Percentiles rank a stretch among this genome's conserved stretches.
Evolutionary conservation across 2,113 vertebrate genomes (phyloP).

Genomic region (Gavialis gangeticus): DNA sequence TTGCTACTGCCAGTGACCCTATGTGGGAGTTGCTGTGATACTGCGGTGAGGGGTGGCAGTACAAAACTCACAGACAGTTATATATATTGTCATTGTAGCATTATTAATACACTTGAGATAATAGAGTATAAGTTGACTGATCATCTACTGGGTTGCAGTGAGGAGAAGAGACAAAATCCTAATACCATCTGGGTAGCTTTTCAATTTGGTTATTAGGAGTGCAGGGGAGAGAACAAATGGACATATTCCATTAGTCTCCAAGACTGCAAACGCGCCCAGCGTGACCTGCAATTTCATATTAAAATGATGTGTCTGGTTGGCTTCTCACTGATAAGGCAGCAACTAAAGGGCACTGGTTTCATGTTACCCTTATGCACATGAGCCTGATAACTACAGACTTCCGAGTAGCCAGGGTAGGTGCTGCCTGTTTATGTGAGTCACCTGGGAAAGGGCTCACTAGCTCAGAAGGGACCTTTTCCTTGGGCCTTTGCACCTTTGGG

Average conservation of each 20-base stretch:
- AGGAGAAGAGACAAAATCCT: not conserved
- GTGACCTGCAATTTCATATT: conserved; percentile 36
- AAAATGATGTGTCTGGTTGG: conserved; percentile 33
- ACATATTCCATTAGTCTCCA: not conserved
- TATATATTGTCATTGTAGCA: not conserved
- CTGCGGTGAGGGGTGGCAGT: not conserved
- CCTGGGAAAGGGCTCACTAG: not conserved
- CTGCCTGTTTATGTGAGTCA: not conserved
- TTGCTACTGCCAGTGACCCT: not conserved
- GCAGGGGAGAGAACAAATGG: conserved; percentile 5
- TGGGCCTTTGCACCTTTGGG: not conserved
- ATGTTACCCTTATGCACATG: conserved; percentile 30
- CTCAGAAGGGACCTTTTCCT: not conserved
- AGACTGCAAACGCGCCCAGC: conserved; percentile 35
- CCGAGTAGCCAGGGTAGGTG: not conserved
- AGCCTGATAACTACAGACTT: not conserved
- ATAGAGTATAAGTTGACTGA: not conserved
- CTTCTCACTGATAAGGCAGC: conserved; percentile 15
- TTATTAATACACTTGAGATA: not conserved
- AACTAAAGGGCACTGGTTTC: conserved; percentile 49
- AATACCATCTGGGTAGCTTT: not conserved
- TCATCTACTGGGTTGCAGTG: conserved; percentile 12
- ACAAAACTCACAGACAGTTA: not conserved
- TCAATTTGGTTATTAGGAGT: not conserved
- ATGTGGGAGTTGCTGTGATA: rapidly evolving